Evolutionary conservation across 2,113 vertebrate genomes (phyloP), one percentile per base, ranked within the genome.

Genomic region (Lampris incognitus): DNA sequence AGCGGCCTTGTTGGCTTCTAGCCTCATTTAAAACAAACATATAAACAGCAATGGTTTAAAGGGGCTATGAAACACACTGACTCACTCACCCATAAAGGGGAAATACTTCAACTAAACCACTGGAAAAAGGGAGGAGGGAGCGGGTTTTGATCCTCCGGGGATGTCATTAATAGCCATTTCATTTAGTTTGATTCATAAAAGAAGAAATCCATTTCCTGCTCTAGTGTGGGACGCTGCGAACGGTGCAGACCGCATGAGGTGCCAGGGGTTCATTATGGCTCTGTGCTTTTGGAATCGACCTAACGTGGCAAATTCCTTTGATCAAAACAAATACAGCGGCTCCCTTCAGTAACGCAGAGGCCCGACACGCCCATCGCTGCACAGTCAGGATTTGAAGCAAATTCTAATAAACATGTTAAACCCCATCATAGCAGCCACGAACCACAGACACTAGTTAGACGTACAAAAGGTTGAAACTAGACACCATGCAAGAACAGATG

Each of bases 91-190:
- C 85, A 85, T 81, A 66, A 82, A 88, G 71, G 78, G 73, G 86
- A 89, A 91, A 91, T 88, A 80, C 86, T 82, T 87, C 58, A 37
- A 81, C 76, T 83, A 82, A 89, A 85, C 85, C 79, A 82, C 81
- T 85, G 85, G 85, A 88, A 88, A 85, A 87, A 80, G n/a, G 57
- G 48, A 39, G 7, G 63, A 61, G 66, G 78, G 76, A 61, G 41
- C 37, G 37, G 62, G 60, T 87, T 81, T 66, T 76, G 85, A 85
- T 84, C 75, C 88, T 81, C 83, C 46, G 59, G 75, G 76, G 85
- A 79, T 74, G 72, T 76, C 75, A 87, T 89, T 91, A 88, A 90
- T 88, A 87, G 80, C 68, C 3, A 75, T 87, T 92, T 92, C 24
- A 90, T 92, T 92, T 81, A 83, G 80, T 80, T 72, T 69, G 70